Base-by-base conservation (phyloP, 2,888 invertebrate genomes). In the Rhimphoctona megacephalus region DNA sequence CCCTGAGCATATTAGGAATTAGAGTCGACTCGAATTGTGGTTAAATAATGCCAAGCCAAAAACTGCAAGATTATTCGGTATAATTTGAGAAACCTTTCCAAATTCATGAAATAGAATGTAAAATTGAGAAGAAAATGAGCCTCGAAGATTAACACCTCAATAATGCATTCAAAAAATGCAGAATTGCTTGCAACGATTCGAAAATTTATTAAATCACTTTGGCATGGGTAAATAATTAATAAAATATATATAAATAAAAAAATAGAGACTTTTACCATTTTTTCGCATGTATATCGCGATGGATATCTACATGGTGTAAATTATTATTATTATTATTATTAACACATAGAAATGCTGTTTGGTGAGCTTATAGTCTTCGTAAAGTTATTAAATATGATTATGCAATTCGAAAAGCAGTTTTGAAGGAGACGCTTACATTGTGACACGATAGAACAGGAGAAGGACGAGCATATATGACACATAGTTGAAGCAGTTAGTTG, bases 341-440 rank as follows among this genome's bases (percentile, higher is more conserved):
- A 64, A 64, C 17, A 49, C 64, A n/a, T 14, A 36, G 46, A 64
- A 77, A 77, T 49, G 69, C 25, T 36, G 76, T 61, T 76, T 57
- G 73, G 78, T 77, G 78, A 80, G 81, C 79, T 74, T 72, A 61
- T 61, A 57, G 74, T 77, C 70, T 78, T 39, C 22, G 80, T 70
- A 89, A 88, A 90, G 91, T 92, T 92, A 92, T 92, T 92, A 92
- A 90, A 89, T 85, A 92, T 90, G 90, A 92, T 92, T 92, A 91
- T 90, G 91, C 91, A 92, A 92, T 85, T 82, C 89, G 89, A 90
- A 90, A 92, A 90, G 92, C 89, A 88, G 90, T 90, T 90, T 90
- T 89, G 91, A 92, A 92, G 91, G 91, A 92, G 82, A 82, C 61
- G 82, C 91, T 91, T 88, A 90, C 89, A 90, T 91, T 92, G 91